Conservation (phyloP, 2,113 vertebrate genomes). For the Vidua chalybeata region DNA sequence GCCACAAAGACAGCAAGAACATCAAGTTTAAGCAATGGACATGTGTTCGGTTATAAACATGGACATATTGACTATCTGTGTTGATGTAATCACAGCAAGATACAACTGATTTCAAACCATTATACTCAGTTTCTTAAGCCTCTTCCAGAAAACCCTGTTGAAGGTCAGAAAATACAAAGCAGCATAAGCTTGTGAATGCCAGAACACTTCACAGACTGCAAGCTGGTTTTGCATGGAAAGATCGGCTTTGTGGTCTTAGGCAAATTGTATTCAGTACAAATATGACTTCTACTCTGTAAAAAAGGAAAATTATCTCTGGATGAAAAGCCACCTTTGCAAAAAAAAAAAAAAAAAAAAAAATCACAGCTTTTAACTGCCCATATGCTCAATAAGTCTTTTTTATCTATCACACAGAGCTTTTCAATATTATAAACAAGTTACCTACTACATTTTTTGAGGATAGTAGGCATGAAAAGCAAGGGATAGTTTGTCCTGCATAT, state of each 20-base stretch:
- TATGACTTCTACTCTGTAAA: background rate
- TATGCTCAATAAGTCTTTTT: background rate
- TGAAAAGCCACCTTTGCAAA: background rate
- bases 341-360: background rate
- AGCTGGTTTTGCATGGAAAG: background rate
- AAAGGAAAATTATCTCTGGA: background rate
- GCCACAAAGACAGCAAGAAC: slow-evolving; percentile 6
- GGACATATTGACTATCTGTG: slow-evolving; percentile 15
- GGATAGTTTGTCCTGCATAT: background rate
- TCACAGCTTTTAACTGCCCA: background rate
- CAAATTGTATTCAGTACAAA: background rate
- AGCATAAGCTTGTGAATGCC: background rate
- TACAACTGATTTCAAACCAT: background rate
- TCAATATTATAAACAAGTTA: background rate
- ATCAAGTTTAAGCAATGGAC: slow-evolving; percentile 35
- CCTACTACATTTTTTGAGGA: background rate
- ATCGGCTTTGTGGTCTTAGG: background rate
- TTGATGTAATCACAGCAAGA: background rate
- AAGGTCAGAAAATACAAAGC: background rate
- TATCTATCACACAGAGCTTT: background rate
- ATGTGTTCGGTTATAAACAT: slow-evolving; percentile 45
- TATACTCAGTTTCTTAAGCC: background rate
- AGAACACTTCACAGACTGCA: background rate
- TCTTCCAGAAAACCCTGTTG: background rate
- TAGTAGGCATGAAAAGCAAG: background rate